A percentile compares a stretch with the other conserved stretches of the same genome.
phyloP scores from a whole-genome alignment of 2,113 vertebrate genomes.

The Echinops telfairi region DNA sequence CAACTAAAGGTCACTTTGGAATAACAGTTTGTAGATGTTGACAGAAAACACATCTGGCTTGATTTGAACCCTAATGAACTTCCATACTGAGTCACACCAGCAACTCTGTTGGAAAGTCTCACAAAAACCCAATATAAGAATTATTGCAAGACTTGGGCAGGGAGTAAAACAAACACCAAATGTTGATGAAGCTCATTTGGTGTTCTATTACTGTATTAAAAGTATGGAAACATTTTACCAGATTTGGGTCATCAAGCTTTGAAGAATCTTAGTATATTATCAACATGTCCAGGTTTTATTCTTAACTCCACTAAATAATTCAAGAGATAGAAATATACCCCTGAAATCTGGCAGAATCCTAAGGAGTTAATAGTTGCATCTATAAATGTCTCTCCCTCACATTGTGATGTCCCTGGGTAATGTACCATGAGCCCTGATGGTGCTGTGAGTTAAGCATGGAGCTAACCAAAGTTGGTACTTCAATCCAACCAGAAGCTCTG shows the following conservation, averaged over 20 bases:
- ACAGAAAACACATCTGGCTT: slow-evolving; percentile 37
- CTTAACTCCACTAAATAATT: background rate
- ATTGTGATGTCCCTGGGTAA: background rate
- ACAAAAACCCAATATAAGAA: background rate
- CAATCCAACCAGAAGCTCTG: too few relatives aligned
- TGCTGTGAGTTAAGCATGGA: too few relatives aligned
- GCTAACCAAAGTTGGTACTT: too few relatives aligned
- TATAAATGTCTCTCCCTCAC: background rate
- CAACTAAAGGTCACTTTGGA: slow-evolving; percentile 34
- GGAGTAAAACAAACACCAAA: background rate
- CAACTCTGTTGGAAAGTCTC: slow-evolving; percentile 44
- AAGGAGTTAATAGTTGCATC: background rate
- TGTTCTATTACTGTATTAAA: background rate
- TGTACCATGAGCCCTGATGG: too few relatives aligned
- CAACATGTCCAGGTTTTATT: slow-evolving; percentile 15
- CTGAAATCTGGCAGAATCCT: background rate
- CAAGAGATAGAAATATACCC: background rate
- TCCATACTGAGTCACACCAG: slow-evolving; percentile 13
- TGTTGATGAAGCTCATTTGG: background rate
- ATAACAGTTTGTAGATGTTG: slow-evolving; percentile 49
- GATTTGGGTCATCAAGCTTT: background rate
- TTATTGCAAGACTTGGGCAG: background rate
- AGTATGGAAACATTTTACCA: background rate
- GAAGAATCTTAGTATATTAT: background rate
- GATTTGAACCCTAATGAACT: slow-evolving; percentile 46